A percentile compares a stretch with the other conserved stretches of the same genome.
Conservation (phyloP, 2,797 vertebrate species). For the Sebastes jordani region DNA sequence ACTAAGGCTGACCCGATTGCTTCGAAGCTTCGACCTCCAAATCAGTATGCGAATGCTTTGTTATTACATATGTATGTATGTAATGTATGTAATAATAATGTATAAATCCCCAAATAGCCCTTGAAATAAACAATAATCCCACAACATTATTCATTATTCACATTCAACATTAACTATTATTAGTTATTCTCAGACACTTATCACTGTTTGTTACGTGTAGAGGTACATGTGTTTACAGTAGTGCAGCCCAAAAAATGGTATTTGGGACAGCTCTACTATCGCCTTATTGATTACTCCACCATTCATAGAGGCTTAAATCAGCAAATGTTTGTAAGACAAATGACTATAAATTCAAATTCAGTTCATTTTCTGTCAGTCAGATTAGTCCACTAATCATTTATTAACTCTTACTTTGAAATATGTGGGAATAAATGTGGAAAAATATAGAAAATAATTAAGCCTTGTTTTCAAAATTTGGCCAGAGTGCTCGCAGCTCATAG, state of each 20-base stretch:
- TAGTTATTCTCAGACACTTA: too few species aligned
- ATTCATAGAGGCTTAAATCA: neutral
- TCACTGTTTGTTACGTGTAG: too few species aligned
- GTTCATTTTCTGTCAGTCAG: neutral
- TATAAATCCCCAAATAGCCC: neutral
- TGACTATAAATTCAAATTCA: too few species aligned
- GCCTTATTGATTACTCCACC: neutral
- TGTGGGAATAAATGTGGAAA: neutral
- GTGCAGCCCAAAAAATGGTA: too few species aligned
- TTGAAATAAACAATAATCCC: too few species aligned
- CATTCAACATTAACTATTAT: too few species aligned
- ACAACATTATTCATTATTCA: too few species aligned
- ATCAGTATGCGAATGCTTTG: neutral
- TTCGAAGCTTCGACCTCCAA: neutral
- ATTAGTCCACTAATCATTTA: neutral
- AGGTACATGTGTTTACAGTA: too few species aligned
- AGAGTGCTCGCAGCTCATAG: neutral
- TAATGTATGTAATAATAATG: neutral
- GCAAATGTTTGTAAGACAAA: neutral
- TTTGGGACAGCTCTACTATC: neutral
- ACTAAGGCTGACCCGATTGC: neutral
- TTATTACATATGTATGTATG: too few species aligned
- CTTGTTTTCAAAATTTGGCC: neutral
- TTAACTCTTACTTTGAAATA: neutral
- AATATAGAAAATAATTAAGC: neutral